A percentile compares a stretch with the other conserved stretches of the same genome.
These are phyloP conservation scores for Gastrophryne carolinensis DNA, from an alignment of 2,797 vertebrate genomes.

Conservation along the genomic window DNA sequence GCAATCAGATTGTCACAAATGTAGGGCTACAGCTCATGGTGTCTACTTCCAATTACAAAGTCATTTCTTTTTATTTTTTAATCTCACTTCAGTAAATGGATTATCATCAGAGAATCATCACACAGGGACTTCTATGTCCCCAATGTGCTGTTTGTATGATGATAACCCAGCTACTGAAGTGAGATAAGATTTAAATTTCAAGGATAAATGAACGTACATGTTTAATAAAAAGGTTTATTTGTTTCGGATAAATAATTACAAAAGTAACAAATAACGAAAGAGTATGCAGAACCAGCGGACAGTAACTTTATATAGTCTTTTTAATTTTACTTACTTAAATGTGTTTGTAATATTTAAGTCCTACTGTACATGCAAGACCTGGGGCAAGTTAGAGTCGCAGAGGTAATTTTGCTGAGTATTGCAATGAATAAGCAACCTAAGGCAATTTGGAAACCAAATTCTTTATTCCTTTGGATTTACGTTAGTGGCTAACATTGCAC, in stretches of 20 bases:
- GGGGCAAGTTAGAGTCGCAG: not conserved
- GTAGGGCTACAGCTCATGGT: conserved; percentile 44
- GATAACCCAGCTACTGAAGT: conserved; percentile 42
- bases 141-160: conserved; percentile 52
- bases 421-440: too few species aligned
- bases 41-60: conserved; percentile 50
- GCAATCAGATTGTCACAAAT: conserved; percentile 49
- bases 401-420: too few species aligned
- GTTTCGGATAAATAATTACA: conserved; percentile 27
- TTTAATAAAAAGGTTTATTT: conserved; percentile 42
- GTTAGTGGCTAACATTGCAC: too few species aligned
- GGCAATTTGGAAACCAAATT: too few species aligned
- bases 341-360: not conserved
- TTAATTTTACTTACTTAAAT: not conserved
- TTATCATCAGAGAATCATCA: conserved; percentile 50
- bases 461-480: too few species aligned
- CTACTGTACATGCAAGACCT: not conserved
- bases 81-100: conserved; percentile 48
- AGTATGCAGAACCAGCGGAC: not conserved
- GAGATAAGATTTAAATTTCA: conserved; percentile 51
- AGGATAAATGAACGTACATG: conserved; percentile 49
- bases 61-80: conserved; percentile 52
- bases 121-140: conserved; percentile 37
- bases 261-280: conserved; percentile 23
- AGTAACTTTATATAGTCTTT: not conserved